Evolutionary conservation across 2,888 invertebrate species (phyloP), one percentile per base, ranked within the genome.

Genomic region (Pseudoips prasinana): DNA sequence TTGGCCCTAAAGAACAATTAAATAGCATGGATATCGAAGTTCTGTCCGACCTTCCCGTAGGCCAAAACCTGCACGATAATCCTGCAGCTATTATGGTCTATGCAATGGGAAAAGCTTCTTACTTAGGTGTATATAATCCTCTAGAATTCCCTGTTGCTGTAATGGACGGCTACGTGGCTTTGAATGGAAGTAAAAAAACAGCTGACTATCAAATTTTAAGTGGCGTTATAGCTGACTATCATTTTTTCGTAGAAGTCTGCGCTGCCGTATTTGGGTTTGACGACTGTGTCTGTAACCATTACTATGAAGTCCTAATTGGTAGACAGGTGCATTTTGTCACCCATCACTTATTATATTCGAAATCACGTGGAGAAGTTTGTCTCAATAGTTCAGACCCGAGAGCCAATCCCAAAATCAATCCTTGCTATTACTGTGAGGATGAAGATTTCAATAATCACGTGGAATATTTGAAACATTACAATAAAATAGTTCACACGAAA

Each of bases 381-480:
- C 64, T 95, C 1, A 73, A 73, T 24, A 90, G 89, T 3, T 44
- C 54, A 0, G 71, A 92, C 57, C 92, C 92, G 0, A 50, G 63
- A 2, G 89, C 90, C 2, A 70, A 77, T 18, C 93, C 93, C 0
- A 51, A 84, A 22, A 90, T 94, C 11, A 69, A 90, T 34, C 77
- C 91, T 0, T 90, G 91, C 41, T 92, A 92, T 56, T 76, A 92
- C 18, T 66, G 74, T 0, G 77, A 90, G 3, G 65, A 75, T 5
- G 60, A 75, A 6, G 93, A 93, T 58, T 43, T 89, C 0, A 64
- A 80, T 4, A 78, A 73, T 0, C 50, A 89, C 22, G 55, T 76
- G 1, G 53, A 73, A 24, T 85, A 73, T 0, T 53, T 90, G 0
- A 57, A 73, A 31, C 61, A 71, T 7, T 55, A 14, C 7, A 22